These are phyloP conservation scores for Hylomyscus alleni DNA, from an alignment of 2,797 vertebrate species.

Conservation along the genomic window DNA sequence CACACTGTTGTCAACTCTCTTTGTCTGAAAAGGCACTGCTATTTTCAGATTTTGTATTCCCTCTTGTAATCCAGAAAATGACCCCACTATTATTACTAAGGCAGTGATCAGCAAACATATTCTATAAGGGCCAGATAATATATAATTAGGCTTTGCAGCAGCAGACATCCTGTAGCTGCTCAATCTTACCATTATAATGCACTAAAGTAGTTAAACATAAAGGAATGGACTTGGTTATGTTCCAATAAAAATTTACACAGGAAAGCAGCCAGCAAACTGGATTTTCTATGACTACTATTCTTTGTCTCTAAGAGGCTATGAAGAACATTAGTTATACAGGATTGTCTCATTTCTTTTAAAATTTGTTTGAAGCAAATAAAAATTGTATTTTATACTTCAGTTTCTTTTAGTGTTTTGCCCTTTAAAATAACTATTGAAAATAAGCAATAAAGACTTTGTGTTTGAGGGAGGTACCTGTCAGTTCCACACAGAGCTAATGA, in stretches of 20 bases:
- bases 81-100: not conserved
- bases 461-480: not conserved
- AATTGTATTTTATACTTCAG: slow-evolving; percentile 48
- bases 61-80: slow-evolving; percentile 54
- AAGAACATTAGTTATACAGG: not conserved
- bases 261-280: not conserved
- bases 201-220: slow-evolving; percentile 31
- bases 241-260: slow-evolving; percentile 43
- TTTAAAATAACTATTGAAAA: slow-evolving; percentile 66
- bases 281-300: not conserved
- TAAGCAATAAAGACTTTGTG: slow-evolving; percentile 34
- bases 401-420: slow-evolving; percentile 24
- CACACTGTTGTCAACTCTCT: slow-evolving; percentile 46
- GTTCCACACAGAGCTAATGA: slow-evolving; percentile 30
- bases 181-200: not conserved
- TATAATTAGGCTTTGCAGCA: slow-evolving; percentile 20
- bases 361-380: slow-evolving; percentile 51
- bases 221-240: not conserved
- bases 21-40: slow-evolving; percentile 8
- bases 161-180: not conserved
- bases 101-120: slow-evolving; percentile 14
- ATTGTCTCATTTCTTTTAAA: slow-evolving; percentile 56
- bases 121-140: not conserved
- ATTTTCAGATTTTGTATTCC: slow-evolving; percentile 60
- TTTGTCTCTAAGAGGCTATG: not conserved